Evolutionary conservation across 2,113 vertebrate species (phyloP).

Genomic region (Camelus dromedarius): DNA sequence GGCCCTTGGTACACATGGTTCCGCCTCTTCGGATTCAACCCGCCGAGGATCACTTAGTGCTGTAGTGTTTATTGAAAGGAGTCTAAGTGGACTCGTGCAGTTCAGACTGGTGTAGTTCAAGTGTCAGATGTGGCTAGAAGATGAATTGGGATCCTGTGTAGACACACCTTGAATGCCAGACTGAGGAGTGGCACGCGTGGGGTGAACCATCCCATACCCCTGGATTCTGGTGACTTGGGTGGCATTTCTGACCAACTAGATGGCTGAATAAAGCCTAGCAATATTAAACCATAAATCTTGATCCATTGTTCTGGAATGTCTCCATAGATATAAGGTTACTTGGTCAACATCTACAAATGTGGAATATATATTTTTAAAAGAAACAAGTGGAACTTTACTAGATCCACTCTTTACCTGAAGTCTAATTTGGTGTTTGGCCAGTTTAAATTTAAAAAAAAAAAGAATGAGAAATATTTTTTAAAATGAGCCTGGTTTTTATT

Average conservation of each 20-base stretch:
- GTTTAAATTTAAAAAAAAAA: slow-evolving; percentile 78
- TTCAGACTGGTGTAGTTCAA: not conserved
- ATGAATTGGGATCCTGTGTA: not conserved
- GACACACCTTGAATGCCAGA: not conserved
- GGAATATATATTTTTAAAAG: slow-evolving; percentile 30
- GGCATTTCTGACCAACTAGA: not conserved
- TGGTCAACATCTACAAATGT: not conserved
- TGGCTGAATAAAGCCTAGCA: not conserved
- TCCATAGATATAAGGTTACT: not conserved
- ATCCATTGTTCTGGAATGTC: not conserved
- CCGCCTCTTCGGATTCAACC: not conserved
- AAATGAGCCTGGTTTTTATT: slow-evolving; percentile 78
- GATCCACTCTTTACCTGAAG: slow-evolving; percentile 74
- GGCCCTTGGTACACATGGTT: not conserved
- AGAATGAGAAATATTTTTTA: slow-evolving; percentile 74
- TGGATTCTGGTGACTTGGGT: not conserved
- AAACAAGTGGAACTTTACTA: slow-evolving; percentile 80
- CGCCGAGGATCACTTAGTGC: not conserved
- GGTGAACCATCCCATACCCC: not conserved
- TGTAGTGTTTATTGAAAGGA: not conserved
- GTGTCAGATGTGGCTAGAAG: not conserved
- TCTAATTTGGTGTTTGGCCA: slow-evolving; percentile 80
- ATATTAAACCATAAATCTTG: not conserved
- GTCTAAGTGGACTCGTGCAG: not conserved
- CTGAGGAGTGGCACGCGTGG: not conserved